Evolutionary conservation across 2,113 vertebrate genomes (phyloP), one percentile per base, ranked within the genome.

Genomic region (Prunella fulvescens): DNA sequence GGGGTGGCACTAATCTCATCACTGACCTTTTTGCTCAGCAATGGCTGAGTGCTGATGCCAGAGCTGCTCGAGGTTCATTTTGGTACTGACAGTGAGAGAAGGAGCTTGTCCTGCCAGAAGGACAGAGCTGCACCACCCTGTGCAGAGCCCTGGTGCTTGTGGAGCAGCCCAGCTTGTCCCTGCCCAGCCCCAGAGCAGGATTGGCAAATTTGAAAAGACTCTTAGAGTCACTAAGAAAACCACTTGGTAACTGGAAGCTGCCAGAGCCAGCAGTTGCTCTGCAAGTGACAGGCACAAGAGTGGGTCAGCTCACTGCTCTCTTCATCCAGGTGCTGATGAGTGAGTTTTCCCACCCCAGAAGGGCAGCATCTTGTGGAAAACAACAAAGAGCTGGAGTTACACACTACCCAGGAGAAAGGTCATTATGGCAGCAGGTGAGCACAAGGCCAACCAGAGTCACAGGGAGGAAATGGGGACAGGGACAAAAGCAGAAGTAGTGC

Each of bases 301-400:
- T 1, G 1, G 35, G 26, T 1, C 4, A 66, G 40, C 19, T 79
- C 79, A 47, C 58, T 66, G 39, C 54, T 88, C 71, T 61, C 76
- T 65, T 96, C 35, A 65, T 71, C 57, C 86, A 98, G 98, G 96
- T 95, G 94, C 94, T 88, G 47, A 97, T 88, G 80, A 97, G 97
- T 56, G 96, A 98, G 35, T 86, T 98, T 77, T 97, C 72, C 97
- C 90, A 22, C 97, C 98, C 48, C 98, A 98, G 94, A 95, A 97
- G 58, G 95, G 95, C 60, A 98, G 98, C 51, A 90, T 64, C 60
- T 89, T 96, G 7, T 93, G 73, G 96, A 95, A 79, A 97, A 95
- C n/a, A 81, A 97, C 54, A 97, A 97, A 76, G 92, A 98, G 80
- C 77, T 97, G 51, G 97, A 98, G 29, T 86, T 96, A 44, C 94